These are phyloP conservation scores for Macaria notata DNA, from an alignment of 2,888 invertebrate genomes.

Conservation along the genomic window DNA sequence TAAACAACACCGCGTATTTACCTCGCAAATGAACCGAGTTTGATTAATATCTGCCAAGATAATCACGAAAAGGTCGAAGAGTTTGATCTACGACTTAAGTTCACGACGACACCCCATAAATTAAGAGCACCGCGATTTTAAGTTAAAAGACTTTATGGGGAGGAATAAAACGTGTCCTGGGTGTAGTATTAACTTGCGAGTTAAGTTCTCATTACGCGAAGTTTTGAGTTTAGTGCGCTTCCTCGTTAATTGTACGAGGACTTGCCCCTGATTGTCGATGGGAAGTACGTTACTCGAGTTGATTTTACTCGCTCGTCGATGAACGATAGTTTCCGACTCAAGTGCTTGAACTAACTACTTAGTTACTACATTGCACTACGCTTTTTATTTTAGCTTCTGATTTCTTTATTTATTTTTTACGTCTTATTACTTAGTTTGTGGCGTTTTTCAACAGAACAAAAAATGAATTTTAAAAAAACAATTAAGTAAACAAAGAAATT, in stretches of 20 bases:
- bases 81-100: conserved; percentile 65
- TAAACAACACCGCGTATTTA: conserved; percentile 42
- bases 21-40: conserved; percentile 44
- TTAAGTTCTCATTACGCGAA: conserved; percentile 59
- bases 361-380: no score
- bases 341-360: no score
- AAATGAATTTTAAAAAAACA: no score
- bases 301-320: neutral
- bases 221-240: conserved; percentile 36
- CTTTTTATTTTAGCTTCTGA: no score
- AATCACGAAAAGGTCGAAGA: conserved; percentile 45
- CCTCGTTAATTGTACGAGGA: conserved; percentile 30
- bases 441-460: no score
- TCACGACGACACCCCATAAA: conserved; percentile 64
- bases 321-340: no score
- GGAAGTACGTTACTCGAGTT: neutral
- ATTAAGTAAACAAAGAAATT: no score
- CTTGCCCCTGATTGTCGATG: conserved; percentile 1
- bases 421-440: no score
- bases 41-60: conserved; percentile 53
- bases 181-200: conserved; percentile 53
- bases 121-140: conserved; percentile 55
- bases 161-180: conserved; percentile 63
- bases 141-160: conserved; percentile 55
- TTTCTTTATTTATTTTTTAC: no score